Evolutionary conservation across 2,113 vertebrate species (phyloP).

Genomic region (Odontesthes bonariensis): DNA sequence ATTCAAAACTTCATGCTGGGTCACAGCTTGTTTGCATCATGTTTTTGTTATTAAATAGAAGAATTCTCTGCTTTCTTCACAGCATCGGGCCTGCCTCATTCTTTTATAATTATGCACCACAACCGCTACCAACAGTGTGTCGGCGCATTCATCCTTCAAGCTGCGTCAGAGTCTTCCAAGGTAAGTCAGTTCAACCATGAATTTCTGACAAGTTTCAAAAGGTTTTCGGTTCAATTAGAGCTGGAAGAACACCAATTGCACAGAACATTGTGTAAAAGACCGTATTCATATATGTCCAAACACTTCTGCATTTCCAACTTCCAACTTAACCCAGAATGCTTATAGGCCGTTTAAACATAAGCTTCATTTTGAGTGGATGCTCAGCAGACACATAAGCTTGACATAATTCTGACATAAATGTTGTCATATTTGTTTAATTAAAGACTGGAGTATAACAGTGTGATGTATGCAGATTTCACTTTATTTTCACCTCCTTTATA

Average conservation of each 20-base stretch:
- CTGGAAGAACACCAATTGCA: neutral
- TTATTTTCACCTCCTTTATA: too few species aligned
- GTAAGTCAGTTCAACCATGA: constrained; percentile 63
- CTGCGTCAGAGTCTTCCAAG: constrained; percentile 86
- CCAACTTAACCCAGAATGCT: too few species aligned
- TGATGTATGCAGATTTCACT: too few species aligned
- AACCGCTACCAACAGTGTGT: constrained; percentile 90
- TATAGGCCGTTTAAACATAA: too few species aligned
- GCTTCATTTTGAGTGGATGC: too few species aligned
- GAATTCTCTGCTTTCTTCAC: constrained; percentile 27
- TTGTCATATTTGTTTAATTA: neutral
- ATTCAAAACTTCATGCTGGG: neutral
- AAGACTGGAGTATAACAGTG: too few species aligned
- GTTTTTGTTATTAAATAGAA: neutral
- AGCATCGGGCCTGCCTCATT: constrained; percentile 88
- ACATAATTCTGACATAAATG: too few species aligned
- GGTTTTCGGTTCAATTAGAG: neutral
- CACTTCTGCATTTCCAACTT: neutral
- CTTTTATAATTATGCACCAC: constrained; percentile 92
- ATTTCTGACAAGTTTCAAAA: constrained; percentile 8
- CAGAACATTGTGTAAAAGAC: neutral
- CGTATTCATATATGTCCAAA: neutral
- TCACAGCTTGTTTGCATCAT: neutral
- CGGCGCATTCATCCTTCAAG: constrained; percentile 90
- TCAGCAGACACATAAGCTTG: too few species aligned